Evolutionary conservation across 2,797 vertebrate genomes (phyloP), one percentile per base, ranked within the genome.

Genomic region (Esox lucius): DNA sequence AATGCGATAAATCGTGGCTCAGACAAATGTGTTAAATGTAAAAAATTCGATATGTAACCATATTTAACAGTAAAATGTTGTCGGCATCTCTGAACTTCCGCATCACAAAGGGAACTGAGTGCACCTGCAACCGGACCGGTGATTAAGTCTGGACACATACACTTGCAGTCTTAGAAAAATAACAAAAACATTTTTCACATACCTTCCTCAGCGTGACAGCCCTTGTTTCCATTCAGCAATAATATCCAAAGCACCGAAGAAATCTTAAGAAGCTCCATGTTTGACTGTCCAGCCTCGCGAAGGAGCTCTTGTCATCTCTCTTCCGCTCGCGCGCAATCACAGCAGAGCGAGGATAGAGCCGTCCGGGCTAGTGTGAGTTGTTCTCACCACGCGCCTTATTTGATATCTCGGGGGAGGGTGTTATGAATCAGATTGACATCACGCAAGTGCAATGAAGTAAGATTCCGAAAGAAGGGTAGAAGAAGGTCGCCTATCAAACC

Each of bases 231-330:
- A 56, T 82, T 86, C 82, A 93, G 83, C 72, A 90, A 51, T 91
- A 94, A 91, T 84, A 94, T 94, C 94, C 94, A 93, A 87, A 93
- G 84, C 83, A 93, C 22, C 83, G 86, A 80, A 77, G 86, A 81
- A 77, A 84, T 85, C 81, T 87, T 91, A 88, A 82, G 86, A 81
- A 86, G 89, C 91, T 93, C 93, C 94, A 94, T 94, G 87, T 89
- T 92, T 88, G 79, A 86, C 56, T 88, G 83, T 72, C 75, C 91
- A 87, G 88, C 78, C 88, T 83, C 81, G 90, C 93, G 90, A 83
- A 84, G 12, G 42, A 46, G 83, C 89, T 92, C 86, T 94, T 79
- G 81, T 92, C 94, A 94, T 94, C 87, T 87, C 92, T 90, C 82
- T 92, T 90, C 89, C 74, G 56, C 78, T 65, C 73, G 61, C 15